Conservation (phyloP, 2,888 invertebrate species). For the Lapara coniferarum region DNA sequence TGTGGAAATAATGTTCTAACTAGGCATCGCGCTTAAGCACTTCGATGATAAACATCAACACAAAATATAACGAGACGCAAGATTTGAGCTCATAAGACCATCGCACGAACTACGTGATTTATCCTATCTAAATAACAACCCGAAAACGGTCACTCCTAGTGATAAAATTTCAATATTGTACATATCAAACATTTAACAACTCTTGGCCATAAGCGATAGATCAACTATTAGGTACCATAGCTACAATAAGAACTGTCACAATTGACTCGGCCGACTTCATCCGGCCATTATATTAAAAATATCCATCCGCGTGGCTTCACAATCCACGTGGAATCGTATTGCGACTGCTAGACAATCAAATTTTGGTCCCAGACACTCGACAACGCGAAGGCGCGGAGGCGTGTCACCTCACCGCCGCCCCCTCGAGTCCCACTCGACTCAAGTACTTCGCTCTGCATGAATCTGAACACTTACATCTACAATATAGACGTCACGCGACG, state of each 20-base stretch:
- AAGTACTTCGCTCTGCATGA: constrained; percentile 45
- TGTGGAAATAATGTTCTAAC: constrained; percentile 18
- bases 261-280: constrained; percentile 26
- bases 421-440: neutral
- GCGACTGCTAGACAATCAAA: constrained; percentile 43
- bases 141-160: constrained; percentile 71
- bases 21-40: constrained; percentile 44
- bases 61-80: constrained; percentile 57
- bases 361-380: constrained; percentile 73
- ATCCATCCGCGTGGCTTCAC: constrained; percentile 33
- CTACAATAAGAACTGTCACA: constrained; percentile 26
- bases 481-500: constrained; percentile 60
- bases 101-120: constrained; percentile 55
- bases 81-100: constrained; percentile 67
- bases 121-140: constrained; percentile 72
- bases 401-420: neutral
- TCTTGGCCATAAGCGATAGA: constrained; percentile 25
- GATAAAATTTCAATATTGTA: constrained; percentile 72
- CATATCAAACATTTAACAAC: constrained; percentile 58
- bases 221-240: constrained; percentile 21
- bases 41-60: constrained; percentile 41
- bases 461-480: constrained; percentile 68
- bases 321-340: constrained; percentile 45
- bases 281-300: constrained; percentile 25
- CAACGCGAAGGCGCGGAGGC: constrained; percentile 44